These are phyloP conservation scores for Uloborus diversus DNA, from an alignment of 1,140 invertebrate species.

Conservation along the genomic window DNA sequence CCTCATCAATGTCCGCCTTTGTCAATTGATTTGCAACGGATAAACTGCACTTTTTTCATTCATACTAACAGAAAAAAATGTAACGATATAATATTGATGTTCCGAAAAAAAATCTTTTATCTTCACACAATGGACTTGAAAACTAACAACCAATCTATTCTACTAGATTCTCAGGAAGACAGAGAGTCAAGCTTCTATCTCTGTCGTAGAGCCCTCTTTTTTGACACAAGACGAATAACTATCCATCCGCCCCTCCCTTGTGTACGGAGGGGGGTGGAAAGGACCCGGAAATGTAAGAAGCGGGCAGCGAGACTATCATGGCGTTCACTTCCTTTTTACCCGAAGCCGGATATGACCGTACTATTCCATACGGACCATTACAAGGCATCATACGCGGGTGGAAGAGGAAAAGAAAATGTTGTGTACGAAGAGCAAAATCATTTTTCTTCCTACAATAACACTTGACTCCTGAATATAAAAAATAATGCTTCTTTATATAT, in stretches of 20 bases:
- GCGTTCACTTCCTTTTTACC: slow-evolving; percentile 30
- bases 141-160: too few species aligned
- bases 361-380: slow-evolving; percentile 35
- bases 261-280: neutral
- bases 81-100: too few species aligned
- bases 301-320: slow-evolving; percentile 43
- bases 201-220: neutral
- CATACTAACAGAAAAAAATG: too few species aligned
- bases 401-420: slow-evolving; percentile 1
- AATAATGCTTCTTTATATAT: slow-evolving; percentile 36
- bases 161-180: too few species aligned
- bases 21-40: too few species aligned
- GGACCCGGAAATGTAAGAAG: slow-evolving; percentile 50
- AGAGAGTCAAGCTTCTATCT: too few species aligned
- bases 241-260: neutral
- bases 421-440: slow-evolving; percentile 10
- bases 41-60: too few species aligned
- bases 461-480: slow-evolving; percentile 30
- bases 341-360: slow-evolving; percentile 43
- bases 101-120: too few species aligned
- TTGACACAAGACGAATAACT: slow-evolving; percentile 24
- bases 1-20: too few species aligned
- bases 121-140: too few species aligned
- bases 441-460: slow-evolving; percentile 51
- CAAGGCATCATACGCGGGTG: slow-evolving; percentile 3